Evolutionary conservation across 2,888 invertebrate species (phyloP).

Genomic region (Mellilla xanthometata): DNA sequence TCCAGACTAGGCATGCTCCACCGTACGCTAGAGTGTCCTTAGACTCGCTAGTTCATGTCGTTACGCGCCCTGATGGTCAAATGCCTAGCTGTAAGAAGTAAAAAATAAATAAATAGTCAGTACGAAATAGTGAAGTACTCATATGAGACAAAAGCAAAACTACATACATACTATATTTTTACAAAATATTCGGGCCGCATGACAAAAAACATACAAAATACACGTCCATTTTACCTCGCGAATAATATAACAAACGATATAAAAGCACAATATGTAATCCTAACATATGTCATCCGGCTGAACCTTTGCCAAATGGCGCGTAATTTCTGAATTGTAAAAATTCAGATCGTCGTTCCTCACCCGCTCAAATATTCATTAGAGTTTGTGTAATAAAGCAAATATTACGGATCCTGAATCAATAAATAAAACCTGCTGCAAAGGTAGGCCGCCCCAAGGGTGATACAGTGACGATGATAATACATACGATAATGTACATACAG

Average conservation of each 20-base stretch:
- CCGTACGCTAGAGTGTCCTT: no score
- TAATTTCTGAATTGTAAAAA: conserved; percentile 30
- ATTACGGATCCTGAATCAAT: conserved; percentile 27
- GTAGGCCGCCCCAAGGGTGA: conserved; percentile 8
- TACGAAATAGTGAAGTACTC: no score
- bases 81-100: no score
- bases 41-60: no score
- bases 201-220: conserved; percentile 5
- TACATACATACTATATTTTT: no score
- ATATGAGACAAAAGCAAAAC: no score
- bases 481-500: no score
- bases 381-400: conserved; percentile 30
- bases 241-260: conserved; percentile 10
- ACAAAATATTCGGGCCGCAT: neutral
- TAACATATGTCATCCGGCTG: conserved; percentile 27
- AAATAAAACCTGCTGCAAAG: conserved; percentile 18
- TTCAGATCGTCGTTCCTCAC: conserved; percentile 21
- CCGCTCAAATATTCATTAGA: conserved; percentile 30
- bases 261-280: conserved; percentile 17
- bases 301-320: conserved; percentile 28
- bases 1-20: no score
- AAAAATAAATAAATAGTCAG: no score
- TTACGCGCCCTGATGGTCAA: no score
- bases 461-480: conserved; percentile 2
- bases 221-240: conserved; percentile 6